A percentile compares a stretch with the other conserved stretches of the same genome.
Evolutionary conservation across 2,888 invertebrate genomes (phyloP).

Genomic region (Maniola hyperantus): DNA sequence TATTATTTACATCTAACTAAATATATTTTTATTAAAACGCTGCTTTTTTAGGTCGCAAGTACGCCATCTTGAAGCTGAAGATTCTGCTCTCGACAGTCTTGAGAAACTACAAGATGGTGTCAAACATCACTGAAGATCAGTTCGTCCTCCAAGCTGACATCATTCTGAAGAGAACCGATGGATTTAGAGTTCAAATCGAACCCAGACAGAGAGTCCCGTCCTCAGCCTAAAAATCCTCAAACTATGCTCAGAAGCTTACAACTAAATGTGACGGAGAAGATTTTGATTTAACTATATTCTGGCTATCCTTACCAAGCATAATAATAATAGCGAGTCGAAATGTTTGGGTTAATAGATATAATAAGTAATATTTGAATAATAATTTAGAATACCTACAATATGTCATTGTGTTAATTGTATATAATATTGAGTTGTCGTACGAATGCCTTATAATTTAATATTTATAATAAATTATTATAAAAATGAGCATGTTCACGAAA

Average conservation of each 20-base stretch:
- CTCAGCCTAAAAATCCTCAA: constrained; percentile 33
- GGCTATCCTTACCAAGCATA: not conserved
- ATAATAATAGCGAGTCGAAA: not conserved
- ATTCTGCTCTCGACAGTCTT: constrained; percentile 87
- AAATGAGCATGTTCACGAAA: not conserved
- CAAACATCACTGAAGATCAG: constrained; percentile 85
- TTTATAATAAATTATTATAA: not conserved
- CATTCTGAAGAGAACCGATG: constrained; percentile 88
- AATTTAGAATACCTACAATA: constrained; percentile 6
- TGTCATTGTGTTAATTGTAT: constrained; percentile 1
- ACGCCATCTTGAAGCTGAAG: constrained; percentile 90
- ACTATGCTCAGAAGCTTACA: not conserved
- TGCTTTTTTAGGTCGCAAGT: constrained; percentile 84
- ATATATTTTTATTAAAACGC: not conserved
- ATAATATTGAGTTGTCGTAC: constrained; percentile 1
- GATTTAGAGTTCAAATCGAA: constrained; percentile 86
- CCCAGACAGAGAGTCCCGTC: constrained; percentile 77
- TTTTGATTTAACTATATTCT: not conserved
- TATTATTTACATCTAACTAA: not conserved
- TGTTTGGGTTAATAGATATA: constrained; percentile 1
- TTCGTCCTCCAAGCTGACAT: constrained; percentile 88
- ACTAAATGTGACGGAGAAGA: not conserved
- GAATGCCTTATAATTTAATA: not conserved
- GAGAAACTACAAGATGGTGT: constrained; percentile 85
- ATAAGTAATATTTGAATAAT: not conserved